Conservation (phyloP, 2,797 vertebrate genomes). For the Synanceia verrucosa region DNA sequence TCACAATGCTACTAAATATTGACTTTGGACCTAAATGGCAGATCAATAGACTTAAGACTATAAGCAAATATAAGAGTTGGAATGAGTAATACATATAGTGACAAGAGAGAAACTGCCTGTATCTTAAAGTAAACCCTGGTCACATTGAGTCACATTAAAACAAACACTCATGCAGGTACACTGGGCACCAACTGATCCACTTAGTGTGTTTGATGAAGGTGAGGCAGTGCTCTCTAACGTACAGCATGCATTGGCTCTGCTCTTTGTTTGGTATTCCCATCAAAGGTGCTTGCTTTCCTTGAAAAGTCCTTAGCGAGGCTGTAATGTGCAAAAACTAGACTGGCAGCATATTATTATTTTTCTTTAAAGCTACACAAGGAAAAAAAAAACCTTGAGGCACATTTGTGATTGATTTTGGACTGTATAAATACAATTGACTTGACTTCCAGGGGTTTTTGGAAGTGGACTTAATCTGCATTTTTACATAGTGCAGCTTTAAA, state of each 20-base stretch:
- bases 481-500: background rate
- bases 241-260: background rate
- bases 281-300: background rate
- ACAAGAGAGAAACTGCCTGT: background rate
- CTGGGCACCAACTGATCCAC: background rate
- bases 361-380: background rate
- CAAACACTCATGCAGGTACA: conserved; percentile 24
- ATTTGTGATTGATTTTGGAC: background rate
- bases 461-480: rapidly evolving
- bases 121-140: background rate
- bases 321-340: background rate
- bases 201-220: conserved; percentile 57
- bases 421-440: background rate
- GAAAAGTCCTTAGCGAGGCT: background rate
- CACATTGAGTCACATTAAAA: conserved; percentile 40
- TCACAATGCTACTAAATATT: background rate
- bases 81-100: background rate
- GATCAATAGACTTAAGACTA: conserved; percentile 11
- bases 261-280: background rate
- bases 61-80: background rate
- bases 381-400: background rate
- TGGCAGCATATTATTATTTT: background rate
- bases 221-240: conserved; percentile 24
- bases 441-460: background rate
- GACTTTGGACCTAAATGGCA: conserved; percentile 6